Evolutionary conservation across 2,888 invertebrate species (phyloP).

Genomic region (Mellilla xanthometata): DNA sequence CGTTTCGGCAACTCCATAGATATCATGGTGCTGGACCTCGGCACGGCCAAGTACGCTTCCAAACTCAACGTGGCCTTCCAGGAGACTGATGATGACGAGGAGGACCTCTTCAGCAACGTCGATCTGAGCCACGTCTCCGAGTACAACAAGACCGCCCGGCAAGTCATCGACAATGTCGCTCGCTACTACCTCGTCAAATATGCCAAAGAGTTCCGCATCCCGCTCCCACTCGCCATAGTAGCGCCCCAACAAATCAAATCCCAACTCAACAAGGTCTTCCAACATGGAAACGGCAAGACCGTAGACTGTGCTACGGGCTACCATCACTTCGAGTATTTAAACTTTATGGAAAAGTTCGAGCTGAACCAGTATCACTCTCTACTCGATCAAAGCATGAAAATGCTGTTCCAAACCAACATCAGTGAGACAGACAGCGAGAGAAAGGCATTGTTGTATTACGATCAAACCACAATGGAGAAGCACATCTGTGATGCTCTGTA

Average conservation of each 20-base stretch:
- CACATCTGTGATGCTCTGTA: constrained; percentile 59
- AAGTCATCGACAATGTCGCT: constrained; percentile 47
- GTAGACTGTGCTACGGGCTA: constrained; percentile 51
- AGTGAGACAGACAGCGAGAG: constrained; percentile 35
- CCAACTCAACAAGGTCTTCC: constrained; percentile 58
- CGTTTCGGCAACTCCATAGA: constrained; percentile 68
- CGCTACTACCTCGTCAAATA: constrained; percentile 53
- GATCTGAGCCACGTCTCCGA: constrained; percentile 4
- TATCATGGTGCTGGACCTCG: constrained; percentile 63
- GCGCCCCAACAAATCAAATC: constrained; percentile 40
- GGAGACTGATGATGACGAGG: constrained; percentile 29
- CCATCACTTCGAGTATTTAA: constrained; percentile 62
- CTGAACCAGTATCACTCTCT: constrained; percentile 63
- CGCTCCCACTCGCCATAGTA: constrained; percentile 55
- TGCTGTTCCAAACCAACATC: constrained; percentile 53
- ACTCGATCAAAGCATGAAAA: constrained; percentile 55
- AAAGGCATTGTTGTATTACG: constrained; percentile 53
- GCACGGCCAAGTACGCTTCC: constrained; percentile 31
- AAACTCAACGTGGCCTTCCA: constrained; percentile 59
- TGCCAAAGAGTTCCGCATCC: constrained; percentile 57
- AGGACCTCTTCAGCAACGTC: constrained; percentile 14
- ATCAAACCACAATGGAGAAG: constrained; percentile 67
- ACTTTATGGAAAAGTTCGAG: constrained; percentile 62
- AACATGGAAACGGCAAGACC: constrained; percentile 55
- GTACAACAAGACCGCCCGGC: constrained; percentile 31